Conservation (phyloP, 2,113 vertebrate species). For the Sturnus vulgaris region DNA sequence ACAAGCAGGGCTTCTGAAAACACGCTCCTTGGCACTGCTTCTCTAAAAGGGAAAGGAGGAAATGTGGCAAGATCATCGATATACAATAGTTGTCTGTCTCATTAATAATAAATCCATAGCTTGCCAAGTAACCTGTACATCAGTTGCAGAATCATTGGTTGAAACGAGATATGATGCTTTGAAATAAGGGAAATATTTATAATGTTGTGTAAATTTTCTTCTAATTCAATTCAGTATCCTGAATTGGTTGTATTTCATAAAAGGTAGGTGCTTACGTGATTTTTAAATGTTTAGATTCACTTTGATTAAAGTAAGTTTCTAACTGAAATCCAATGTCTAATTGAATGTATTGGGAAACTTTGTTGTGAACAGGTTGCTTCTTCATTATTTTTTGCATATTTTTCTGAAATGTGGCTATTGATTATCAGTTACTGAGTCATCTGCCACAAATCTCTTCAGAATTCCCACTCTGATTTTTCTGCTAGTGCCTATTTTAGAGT, state of each 20-base stretch:
- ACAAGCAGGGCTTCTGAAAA: neutral
- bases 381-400: neutral
- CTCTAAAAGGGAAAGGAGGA: neutral
- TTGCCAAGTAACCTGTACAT: neutral
- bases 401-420: neutral
- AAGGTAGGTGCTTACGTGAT: neutral
- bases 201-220: neutral
- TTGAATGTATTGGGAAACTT: neutral
- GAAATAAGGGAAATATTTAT: neutral
- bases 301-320: neutral
- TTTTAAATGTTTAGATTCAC: neutral
- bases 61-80: neutral
- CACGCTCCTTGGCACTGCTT: neutral
- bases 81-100: neutral
- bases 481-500: neutral
- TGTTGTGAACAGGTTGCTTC: neutral
- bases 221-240: neutral
- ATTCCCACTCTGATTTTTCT: neutral
- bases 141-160: neutral
- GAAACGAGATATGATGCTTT: neutral
- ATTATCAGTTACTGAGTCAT: neutral
- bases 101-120: neutral
- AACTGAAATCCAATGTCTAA: neutral
- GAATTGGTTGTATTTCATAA: neutral
- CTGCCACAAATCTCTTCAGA: neutral